These are phyloP conservation scores for Maniola jurtina DNA, from an alignment of 1,140 invertebrate genomes.

Conservation along the genomic window DNA sequence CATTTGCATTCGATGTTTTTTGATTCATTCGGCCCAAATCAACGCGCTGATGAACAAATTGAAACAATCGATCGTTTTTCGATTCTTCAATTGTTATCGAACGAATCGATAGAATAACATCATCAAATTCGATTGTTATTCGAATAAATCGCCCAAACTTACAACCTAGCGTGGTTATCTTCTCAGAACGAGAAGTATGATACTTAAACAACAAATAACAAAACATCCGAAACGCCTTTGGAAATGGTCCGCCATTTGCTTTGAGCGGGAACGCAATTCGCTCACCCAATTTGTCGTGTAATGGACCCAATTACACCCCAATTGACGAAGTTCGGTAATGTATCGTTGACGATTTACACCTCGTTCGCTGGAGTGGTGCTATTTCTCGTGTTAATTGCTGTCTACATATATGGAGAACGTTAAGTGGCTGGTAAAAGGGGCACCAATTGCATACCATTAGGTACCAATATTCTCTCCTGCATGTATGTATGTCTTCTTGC, in stretches of 20 bases:
- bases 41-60: no score
- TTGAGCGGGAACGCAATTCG: slow-evolving; percentile 3
- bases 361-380: slow-evolving; percentile 2
- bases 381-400: slow-evolving; percentile 7
- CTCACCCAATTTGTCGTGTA: slow-evolving; percentile 9
- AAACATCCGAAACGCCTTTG: slow-evolving; percentile 5
- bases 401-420: not conserved
- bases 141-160: no score
- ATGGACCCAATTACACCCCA: slow-evolving; percentile 8
- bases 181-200: no score
- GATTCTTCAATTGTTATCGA: no score
- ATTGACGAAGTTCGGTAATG: slow-evolving; percentile 11
- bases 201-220: not conserved
- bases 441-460: no score
- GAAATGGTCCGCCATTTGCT: slow-evolving; percentile 7
- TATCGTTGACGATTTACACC: slow-evolving; percentile 12
- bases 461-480: not conserved
- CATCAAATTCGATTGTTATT: no score
- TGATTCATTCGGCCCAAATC: no score
- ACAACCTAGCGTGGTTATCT: no score
- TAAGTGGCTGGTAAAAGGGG: not conserved
- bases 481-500: no score
- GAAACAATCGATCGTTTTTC: no score
- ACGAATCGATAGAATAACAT: no score
- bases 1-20: no score